phyloP scores from a whole-genome alignment of 2,888 invertebrate genomes.

The Brachypterus glaber region DNA sequence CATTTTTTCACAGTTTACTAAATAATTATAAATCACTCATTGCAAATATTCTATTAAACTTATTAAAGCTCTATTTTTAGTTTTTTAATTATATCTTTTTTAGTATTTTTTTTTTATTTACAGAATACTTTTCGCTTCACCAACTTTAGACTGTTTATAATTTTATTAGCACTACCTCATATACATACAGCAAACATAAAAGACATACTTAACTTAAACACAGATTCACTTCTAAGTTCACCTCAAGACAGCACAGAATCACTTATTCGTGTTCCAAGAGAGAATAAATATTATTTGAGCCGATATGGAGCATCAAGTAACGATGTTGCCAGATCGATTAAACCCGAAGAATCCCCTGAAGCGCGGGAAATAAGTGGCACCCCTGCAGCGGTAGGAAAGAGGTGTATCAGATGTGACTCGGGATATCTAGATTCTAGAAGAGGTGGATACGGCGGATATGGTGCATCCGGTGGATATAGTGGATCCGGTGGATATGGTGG shows the following conservation, averaged over 20 bases:
- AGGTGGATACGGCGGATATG: constrained; percentile 11
- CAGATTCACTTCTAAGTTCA: constrained; percentile 10
- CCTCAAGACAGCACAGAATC: constrained; percentile 15
- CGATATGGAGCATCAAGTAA: constrained; percentile 12
- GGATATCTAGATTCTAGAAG: constrained; percentile 7
- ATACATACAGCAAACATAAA: constrained; percentile 11
- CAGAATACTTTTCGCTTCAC: neutral
- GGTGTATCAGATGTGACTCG: constrained; percentile 16
- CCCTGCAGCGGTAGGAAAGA: constrained; percentile 13
- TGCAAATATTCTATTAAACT: too few relatives aligned
- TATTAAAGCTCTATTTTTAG: too few relatives aligned
- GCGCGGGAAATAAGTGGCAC: constrained; percentile 14
- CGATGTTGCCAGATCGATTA: constrained; percentile 11
- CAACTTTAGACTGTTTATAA: neutral
- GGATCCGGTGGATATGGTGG: constrained; percentile 9
- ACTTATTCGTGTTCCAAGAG: constrained; percentile 14
- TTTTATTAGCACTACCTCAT: neutral
- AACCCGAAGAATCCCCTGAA: constrained; percentile 19
- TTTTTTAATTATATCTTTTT: too few relatives aligned
- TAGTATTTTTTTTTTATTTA: neutral
- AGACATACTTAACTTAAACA: constrained; percentile 15
- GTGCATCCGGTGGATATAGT: constrained; percentile 9
- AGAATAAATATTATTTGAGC: constrained; percentile 15
- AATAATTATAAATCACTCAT: too few relatives aligned
- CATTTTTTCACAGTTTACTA: too few relatives aligned